Evolutionary conservation across 2,797 vertebrate genomes (phyloP).

Genomic region (Saxicola maurus): DNA sequence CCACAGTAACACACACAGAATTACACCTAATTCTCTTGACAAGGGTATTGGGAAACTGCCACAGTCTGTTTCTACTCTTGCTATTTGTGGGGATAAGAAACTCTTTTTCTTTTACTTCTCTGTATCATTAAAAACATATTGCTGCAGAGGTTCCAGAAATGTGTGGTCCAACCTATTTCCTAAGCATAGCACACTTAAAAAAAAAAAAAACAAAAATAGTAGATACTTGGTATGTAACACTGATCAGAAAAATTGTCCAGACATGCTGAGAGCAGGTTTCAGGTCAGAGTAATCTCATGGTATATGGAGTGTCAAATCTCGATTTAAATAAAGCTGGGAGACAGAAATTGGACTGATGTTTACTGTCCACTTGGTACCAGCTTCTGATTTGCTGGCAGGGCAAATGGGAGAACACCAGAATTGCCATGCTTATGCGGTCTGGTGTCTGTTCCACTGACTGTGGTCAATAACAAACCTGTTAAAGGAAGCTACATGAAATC

Average conservation of each 20-base stretch:
- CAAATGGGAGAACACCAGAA: background rate
- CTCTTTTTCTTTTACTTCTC: background rate
- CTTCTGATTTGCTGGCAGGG: background rate
- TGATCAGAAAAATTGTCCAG: constrained; percentile 5
- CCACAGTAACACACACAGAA: background rate
- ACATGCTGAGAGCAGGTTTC: background rate
- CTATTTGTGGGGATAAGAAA: background rate
- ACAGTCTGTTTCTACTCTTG: background rate
- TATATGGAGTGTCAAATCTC: background rate
- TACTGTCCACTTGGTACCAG: background rate
- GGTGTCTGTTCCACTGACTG: fast-evolving
- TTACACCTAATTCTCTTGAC: background rate
- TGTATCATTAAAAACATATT: background rate
- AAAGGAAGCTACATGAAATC: background rate
- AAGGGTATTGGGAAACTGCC: background rate
- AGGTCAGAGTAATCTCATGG: background rate
- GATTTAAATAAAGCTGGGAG: background rate
- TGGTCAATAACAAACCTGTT: background rate
- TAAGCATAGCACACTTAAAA: background rate
- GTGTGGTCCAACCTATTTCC: background rate
- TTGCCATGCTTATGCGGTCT: background rate
- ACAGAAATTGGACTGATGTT: background rate
- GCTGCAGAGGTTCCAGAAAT: background rate
- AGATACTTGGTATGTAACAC: background rate
- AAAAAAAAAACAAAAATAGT: background rate